phyloP scores from a whole-genome alignment of 2,113 vertebrate genomes.

The Centropristis striata region DNA sequence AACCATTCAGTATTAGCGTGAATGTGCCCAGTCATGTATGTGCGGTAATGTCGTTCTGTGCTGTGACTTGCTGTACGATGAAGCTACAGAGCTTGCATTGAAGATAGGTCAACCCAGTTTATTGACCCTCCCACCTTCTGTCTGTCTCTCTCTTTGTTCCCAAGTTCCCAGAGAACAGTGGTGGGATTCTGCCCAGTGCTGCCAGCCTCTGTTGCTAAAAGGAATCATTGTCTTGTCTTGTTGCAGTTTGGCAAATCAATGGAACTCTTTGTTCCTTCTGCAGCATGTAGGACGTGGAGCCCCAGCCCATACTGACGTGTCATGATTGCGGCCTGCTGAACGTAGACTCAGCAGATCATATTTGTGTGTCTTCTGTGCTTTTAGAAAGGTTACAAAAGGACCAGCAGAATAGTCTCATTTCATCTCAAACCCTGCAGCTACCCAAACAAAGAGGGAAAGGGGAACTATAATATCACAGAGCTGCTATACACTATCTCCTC shows the following conservation, averaged over 20 bases:
- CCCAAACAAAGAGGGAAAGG: slow-evolving; percentile 18
- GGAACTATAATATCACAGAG: slow-evolving; percentile 27
- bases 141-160: slow-evolving; percentile 71
- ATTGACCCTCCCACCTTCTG: slow-evolving; percentile 67
- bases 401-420: slow-evolving; percentile 46
- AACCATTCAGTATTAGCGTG: slow-evolving; percentile 1
- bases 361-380: slow-evolving; percentile 26
- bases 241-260: slow-evolving; percentile 69
- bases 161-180: slow-evolving; percentile 72
- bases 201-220: slow-evolving; percentile 76
- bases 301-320: slow-evolving; percentile 32
- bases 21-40: slow-evolving; percentile 60
- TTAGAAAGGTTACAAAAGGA: slow-evolving; percentile 23
- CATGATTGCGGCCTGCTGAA: slow-evolving; percentile 41
- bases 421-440: not conserved
- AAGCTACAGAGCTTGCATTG: slow-evolving; percentile 38
- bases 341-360: slow-evolving; percentile 34
- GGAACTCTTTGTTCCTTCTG: slow-evolving; percentile 75
- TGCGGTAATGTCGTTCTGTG: slow-evolving; percentile 10
- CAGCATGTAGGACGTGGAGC: slow-evolving; percentile 53
- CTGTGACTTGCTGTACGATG: slow-evolving; percentile 12
- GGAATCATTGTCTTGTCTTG: slow-evolving; percentile 80
- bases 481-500: slow-evolving; percentile 37
- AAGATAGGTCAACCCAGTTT: slow-evolving; percentile 67
- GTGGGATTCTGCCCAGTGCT: slow-evolving; percentile 72